Evolutionary conservation across 2,113 vertebrate genomes (phyloP).

Genomic region (Mirza zaza): DNA sequence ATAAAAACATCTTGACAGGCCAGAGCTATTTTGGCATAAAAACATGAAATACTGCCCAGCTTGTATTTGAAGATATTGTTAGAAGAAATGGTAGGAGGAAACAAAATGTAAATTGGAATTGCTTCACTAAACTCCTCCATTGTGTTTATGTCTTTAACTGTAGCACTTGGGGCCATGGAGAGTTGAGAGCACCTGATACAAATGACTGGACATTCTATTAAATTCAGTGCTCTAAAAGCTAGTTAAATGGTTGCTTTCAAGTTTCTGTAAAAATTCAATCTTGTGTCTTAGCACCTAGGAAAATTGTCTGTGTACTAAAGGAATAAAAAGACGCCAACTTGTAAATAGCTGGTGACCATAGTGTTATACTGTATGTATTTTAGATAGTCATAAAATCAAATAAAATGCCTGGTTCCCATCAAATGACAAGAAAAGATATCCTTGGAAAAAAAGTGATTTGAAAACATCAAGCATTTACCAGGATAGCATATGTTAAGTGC

Average conservation of each 20-base stretch:
- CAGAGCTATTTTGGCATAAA: slow-evolving; percentile 84
- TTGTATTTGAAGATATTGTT: slow-evolving; percentile 81
- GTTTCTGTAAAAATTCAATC: slow-evolving; percentile 74
- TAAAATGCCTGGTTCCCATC: slow-evolving; percentile 62
- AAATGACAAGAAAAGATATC: slow-evolving; percentile 56
- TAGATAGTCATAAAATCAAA: slow-evolving; percentile 60
- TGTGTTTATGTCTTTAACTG: slow-evolving; percentile 78
- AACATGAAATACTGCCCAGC: slow-evolving; percentile 81
- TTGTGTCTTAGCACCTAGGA: slow-evolving; percentile 50
- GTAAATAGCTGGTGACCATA: slow-evolving; percentile 66
- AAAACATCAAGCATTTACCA: slow-evolving; percentile 43
- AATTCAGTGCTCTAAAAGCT: slow-evolving; percentile 69
- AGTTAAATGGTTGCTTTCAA: slow-evolving; percentile 74
- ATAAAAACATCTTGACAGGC: slow-evolving; percentile 88
- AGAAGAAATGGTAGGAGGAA: slow-evolving; percentile 83
- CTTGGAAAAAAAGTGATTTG: slow-evolving; percentile 36
- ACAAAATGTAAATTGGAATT: slow-evolving; percentile 85
- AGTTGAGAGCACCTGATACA: slow-evolving; percentile 69
- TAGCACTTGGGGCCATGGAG: slow-evolving; percentile 71
- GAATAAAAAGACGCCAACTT: slow-evolving; percentile 68
- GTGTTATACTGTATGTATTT: slow-evolving; percentile 21
- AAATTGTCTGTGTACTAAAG: slow-evolving; percentile 53
- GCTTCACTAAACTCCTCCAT: slow-evolving; percentile 80
- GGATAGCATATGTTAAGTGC: background rate
- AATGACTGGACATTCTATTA: slow-evolving; percentile 76